A percentile compares a stretch with the other conserved stretches of the same genome.
Conservation (phyloP, 2,113 vertebrate species). For the Edolisoma coerulescens region DNA sequence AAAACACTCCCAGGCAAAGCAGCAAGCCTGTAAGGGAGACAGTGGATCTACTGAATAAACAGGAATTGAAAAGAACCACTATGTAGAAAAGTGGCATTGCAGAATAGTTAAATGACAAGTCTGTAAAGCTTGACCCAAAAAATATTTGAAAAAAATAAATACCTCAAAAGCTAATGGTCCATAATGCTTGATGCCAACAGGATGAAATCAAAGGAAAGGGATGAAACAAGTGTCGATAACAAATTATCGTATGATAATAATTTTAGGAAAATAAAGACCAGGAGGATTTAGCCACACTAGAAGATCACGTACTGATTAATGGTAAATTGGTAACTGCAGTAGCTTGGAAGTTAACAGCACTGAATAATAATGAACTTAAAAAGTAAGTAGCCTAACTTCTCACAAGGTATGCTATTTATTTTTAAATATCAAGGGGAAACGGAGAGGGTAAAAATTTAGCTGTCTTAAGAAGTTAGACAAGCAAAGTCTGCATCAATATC, state of each 20-base stretch:
- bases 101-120: not conserved
- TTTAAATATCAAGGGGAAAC: not conserved
- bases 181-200: not conserved
- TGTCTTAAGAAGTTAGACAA: not conserved
- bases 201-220: not conserved
- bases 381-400: not conserved
- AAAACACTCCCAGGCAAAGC: not conserved
- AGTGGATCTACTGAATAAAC: not conserved
- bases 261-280: not conserved
- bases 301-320: not conserved
- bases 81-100: not conserved
- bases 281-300: not conserved
- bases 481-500: not conserved
- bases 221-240: not conserved
- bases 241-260: not conserved
- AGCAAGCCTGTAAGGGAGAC: not conserved
- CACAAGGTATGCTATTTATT: not conserved
- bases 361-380: not conserved
- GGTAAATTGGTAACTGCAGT: not conserved
- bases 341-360: not conserved
- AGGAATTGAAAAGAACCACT: not conserved
- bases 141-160: not conserved
- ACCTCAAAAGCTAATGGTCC: not conserved
- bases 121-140: not conserved
- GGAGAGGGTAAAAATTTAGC: not conserved